phyloP scores from a whole-genome alignment of 1,140 invertebrate genomes.

The Ceratosolen fusciceps region DNA sequence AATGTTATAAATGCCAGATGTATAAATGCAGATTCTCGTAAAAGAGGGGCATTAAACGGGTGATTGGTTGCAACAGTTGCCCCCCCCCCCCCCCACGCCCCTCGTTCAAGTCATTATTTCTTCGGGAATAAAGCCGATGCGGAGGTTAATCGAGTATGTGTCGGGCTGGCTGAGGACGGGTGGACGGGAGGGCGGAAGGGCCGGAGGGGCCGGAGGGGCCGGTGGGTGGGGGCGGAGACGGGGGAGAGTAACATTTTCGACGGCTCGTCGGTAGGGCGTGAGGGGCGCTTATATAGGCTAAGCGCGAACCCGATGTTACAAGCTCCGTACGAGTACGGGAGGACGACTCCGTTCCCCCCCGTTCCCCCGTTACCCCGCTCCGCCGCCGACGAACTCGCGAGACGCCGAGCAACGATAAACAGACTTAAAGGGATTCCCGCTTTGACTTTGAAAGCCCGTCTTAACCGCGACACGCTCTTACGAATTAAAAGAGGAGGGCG shows the following conservation, averaged over 20 bases:
- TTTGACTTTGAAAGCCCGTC: conserved; percentile 2
- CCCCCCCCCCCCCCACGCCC: too few relatives aligned
- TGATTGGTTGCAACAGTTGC: too few relatives aligned
- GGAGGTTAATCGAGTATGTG: not conserved
- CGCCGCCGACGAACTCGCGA: conserved; percentile 27
- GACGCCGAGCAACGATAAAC: conserved; percentile 35
- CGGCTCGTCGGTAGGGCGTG: too few relatives aligned
- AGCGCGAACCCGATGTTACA: not conserved
- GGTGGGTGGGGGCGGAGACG: too few relatives aligned
- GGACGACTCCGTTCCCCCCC: not conserved
- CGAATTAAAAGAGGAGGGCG: not conserved
- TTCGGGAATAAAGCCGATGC: not conserved
- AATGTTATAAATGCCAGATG: not conserved
- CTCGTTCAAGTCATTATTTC: not conserved
- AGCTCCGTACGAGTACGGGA: not conserved
- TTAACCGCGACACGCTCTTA: not conserved
- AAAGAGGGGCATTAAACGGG: too few relatives aligned
- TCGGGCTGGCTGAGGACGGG: too few relatives aligned
- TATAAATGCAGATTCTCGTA: too few relatives aligned
- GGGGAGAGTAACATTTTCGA: too few relatives aligned
- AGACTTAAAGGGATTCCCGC: conserved; percentile 36
- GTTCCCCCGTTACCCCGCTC: not conserved
- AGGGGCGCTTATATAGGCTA: not conserved
- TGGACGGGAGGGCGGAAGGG: too few relatives aligned
- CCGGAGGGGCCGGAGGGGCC: too few relatives aligned